Evolutionary conservation across 2,888 invertebrate genomes (phyloP).

Genomic region (Cistogaster globosa): DNA sequence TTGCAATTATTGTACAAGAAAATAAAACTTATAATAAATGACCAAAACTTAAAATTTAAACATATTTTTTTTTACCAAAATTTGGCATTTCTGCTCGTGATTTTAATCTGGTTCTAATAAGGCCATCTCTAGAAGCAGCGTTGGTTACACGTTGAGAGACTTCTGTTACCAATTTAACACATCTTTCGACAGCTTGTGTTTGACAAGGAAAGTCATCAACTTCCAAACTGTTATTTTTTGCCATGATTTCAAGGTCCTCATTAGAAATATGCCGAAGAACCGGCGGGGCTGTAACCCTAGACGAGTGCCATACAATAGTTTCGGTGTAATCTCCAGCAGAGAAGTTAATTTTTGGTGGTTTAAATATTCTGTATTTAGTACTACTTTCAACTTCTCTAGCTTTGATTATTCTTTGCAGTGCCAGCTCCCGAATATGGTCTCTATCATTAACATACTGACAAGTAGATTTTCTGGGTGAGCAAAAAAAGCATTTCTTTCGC

Average conservation of each 20-base stretch:
- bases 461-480: slow-evolving; percentile 31
- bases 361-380: slow-evolving; percentile 14
- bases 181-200: slow-evolving; percentile 11
- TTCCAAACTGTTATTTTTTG: not conserved
- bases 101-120: slow-evolving; percentile 1
- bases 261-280: slow-evolving; percentile 3
- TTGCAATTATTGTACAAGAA: slow-evolving; percentile 13
- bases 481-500: slow-evolving; percentile 3
- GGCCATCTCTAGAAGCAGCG: not conserved
- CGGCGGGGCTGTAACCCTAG: slow-evolving; percentile 18
- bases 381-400: not conserved
- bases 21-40: slow-evolving; percentile 13
- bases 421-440: not conserved
- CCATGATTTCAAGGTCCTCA: not conserved
- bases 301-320: not conserved
- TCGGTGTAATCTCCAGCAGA: not conserved
- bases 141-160: not conserved
- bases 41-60: slow-evolving; percentile 32
- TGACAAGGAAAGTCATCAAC: slow-evolving; percentile 9
- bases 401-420: not conserved
- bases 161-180: slow-evolving; percentile 28
- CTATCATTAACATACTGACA: not conserved
- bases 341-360: slow-evolving; percentile 26
- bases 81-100: slow-evolving; percentile 38
- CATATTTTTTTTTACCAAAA: slow-evolving; percentile 35